Base-by-base conservation (phyloP, 64 coral and sea anemone genomes). In the Montipora capricornis region DNA sequence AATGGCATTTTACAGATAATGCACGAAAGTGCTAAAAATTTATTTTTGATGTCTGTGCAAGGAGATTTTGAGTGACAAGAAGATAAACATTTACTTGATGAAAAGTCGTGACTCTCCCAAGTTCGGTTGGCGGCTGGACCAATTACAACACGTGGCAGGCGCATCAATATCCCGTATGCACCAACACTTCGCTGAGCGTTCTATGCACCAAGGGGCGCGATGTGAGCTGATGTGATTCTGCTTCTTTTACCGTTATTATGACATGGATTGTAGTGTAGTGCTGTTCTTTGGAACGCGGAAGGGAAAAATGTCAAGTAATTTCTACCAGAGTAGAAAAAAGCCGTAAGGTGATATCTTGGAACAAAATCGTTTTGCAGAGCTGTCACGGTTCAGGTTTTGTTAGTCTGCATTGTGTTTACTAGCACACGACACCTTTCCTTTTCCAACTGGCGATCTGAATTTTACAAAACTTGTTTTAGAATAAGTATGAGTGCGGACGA, bases 111-210 rank as follows among this genome's bases (percentile, higher is more conserved):
- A 78, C 26, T 78, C 73, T 84, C 83, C 26, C 4, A 75, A 16
- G 8, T 37, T 48, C 48, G 17, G 13, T 64, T 89, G 58, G 69
- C 47, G 74, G 89, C 59, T 55, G 47, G 80, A 95, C 96, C 96
- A 98, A 98, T 98, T 92, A 89, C 88, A 96, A 96, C 95, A 96
- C 95, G 95, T 96, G 95, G 95, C 91, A 96, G 51, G 60, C 75
- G 14, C 37, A 66, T 78, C 87, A 85, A 20, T 87, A 48, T 95
- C 96, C 96, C 96, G 96, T 93, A 98, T 98, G 96, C 89, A 87
- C 91, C 78, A 89, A 94, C 75, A 88, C 74, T 73, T 8, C 7
- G 64, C 44, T 16, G 74, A 53, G 93, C 22, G 88, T 89, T 77
- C 49, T 22, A 19, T 49, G 87, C 87, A 50, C 49, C 12, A 74